These are phyloP conservation scores for Lacerta agilis DNA, from an alignment of 2,797 vertebrate species.

Conservation along the genomic window DNA sequence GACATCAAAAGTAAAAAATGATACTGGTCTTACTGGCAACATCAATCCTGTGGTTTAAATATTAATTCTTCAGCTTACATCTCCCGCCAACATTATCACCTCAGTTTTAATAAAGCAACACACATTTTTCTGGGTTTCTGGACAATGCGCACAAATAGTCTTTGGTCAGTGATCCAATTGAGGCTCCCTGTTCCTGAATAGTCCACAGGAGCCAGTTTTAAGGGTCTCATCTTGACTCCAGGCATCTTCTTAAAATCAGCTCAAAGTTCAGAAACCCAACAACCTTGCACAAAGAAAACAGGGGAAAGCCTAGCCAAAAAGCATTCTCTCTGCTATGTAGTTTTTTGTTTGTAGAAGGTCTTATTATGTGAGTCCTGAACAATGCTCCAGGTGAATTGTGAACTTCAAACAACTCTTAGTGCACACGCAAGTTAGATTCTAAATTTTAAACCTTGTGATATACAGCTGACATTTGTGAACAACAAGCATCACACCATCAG, in stretches of 20 bases:
- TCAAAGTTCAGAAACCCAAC: not conserved
- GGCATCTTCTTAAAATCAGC: not conserved
- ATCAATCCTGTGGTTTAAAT: slow-evolving; percentile 41
- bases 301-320: not conserved
- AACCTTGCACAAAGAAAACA: not conserved
- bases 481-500: slow-evolving; percentile 68
- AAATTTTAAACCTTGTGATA: slow-evolving; percentile 49
- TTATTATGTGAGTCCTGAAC: no score
- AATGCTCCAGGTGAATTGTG: not conserved
- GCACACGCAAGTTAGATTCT: slow-evolving; percentile 44
- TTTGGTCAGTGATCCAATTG: not conserved
- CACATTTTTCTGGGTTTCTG: not conserved
- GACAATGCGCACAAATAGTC: not conserved
- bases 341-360: not conserved
- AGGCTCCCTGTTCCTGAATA: not conserved
- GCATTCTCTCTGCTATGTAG: not conserved
- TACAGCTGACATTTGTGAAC: slow-evolving; percentile 72
- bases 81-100: not conserved
- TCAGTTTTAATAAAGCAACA: not conserved
- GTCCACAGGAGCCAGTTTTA: not conserved
- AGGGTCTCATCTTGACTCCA: not conserved
- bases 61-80: slow-evolving; percentile 21
- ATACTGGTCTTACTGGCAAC: slow-evolving; percentile 44
- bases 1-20: slow-evolving; percentile 42
- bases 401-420: slow-evolving; percentile 49